Base-by-base conservation (phyloP, 2,113 vertebrate species). In the Polyodon spathula region DNA sequence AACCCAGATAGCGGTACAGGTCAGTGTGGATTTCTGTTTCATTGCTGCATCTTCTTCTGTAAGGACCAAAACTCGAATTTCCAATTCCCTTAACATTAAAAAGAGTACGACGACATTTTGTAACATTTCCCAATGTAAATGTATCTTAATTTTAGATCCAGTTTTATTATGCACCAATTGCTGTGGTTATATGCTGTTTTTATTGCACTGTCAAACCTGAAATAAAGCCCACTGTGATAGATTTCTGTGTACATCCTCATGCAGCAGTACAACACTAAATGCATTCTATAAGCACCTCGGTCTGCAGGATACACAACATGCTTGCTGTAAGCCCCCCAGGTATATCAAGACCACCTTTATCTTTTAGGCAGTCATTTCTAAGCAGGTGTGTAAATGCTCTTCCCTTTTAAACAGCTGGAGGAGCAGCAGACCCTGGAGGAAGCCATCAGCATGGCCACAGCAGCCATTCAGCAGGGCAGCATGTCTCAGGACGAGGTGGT, bases 391-490 rank as follows among this genome's bases (percentile, higher is more conserved):
- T n/a, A n/a, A n/a, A n/a, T n/a, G n/a, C n/a, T n/a, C 50, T 71
- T 8, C 66, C 60, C 40, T 6, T 44, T 17, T 38, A 38, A 0
- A 0, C 68, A 89, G 87, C 50, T 89, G 38, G 86, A 88, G 73
- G 81, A 85, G 17, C 86, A 86, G 71, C 88, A 84, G 75, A 86
- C 76, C n/a, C 68, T 88, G 67, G 86, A 89, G 50, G 86, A 85
- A 17, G 81, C 85, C 60, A 72, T 89, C 66, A 75, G 76, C 8
- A 71, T 82, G 74, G 82, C 81, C 27, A 66, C 89, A 0, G 83
- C 82, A 15, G 81, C 83, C 4, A 78, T 84, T 62, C 85, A 84
- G 44, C 83, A 69, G 1, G 75, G 81, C 10, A 64, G 81, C 0
- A 40, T 72, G 54, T 41, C 71, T 0, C 67, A 78, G 12, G 72